Evolutionary conservation across 2,113 vertebrate species (phyloP), one percentile per base, ranked within the genome.

Genomic region (Centropus unirufus): DNA sequence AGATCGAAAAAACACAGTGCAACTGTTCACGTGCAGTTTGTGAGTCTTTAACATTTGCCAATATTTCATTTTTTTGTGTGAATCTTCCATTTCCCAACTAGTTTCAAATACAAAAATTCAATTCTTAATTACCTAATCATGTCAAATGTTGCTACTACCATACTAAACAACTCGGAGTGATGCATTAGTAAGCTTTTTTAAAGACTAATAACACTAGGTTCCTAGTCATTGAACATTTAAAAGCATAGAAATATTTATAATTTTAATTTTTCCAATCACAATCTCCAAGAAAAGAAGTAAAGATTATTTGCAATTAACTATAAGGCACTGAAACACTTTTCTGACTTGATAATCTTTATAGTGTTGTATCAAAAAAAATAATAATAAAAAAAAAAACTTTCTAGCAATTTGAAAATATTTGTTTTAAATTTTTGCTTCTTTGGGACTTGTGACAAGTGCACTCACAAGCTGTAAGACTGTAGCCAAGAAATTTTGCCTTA

Each of bases 311-410:
- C 47, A 66, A 46, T 5, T 67, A 87, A 62, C 11, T 46, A 51
- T 15, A 67, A 24, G 88, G 17, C 12, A 81, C 6, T 8, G 2
- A 69, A 66, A 32, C 4, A 30, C 1, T 68, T n/a, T 62, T 66
- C 36, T 54, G 40, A 66, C 8, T 30, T 21, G 12, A 83, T 6
- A 90, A 77, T 29, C 5, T 52, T 7, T 8, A 62, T 1, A 19
- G 2, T 9, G 8, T 29, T 8, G 1, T 9, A 61, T 23, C 0
- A 0, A 51, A 68, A 54, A 23, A 15, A 10, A 16, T n/a, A n/a
- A n/a, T n/a, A n/a, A n/a, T n/a, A n/a, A 62, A 52, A 1, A 2
- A 7, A 36, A 36, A 36, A 36, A 36, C 36, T 36, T 73, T 29
- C 4, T 36, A 66, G 27, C n/a, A 39, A 64, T 70, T 76, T 61